Evolutionary conservation across 2,113 vertebrate genomes (phyloP).

Genomic region (Rana temporaria): DNA sequence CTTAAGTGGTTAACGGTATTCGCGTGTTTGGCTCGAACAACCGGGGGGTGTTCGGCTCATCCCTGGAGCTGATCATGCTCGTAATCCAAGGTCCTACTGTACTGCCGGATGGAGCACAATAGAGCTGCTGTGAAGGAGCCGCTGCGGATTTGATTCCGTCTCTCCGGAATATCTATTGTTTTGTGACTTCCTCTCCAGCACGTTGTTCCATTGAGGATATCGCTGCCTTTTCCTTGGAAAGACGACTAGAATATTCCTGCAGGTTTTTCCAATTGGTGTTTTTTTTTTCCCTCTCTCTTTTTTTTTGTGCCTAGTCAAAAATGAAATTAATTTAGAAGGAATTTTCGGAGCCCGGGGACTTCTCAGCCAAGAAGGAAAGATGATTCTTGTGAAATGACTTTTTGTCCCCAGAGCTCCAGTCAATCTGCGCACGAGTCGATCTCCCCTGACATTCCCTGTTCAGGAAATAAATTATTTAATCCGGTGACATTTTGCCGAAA

Average conservation of each 20-base stretch:
- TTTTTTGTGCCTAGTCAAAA: background rate
- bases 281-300: background rate
- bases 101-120: no score
- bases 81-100: no score
- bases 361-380: constrained; percentile 11
- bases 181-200: no score
- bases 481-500: constrained; percentile 28
- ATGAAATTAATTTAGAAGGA: constrained; percentile 23
- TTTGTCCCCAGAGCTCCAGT: constrained; percentile 39
- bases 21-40: no score
- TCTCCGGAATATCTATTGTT: no score
- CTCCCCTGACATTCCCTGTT: constrained; percentile 29
- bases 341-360: constrained; percentile 1
- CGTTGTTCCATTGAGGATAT: no score
- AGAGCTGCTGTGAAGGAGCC: no score
- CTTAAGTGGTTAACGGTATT: no score
- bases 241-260: background rate
- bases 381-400: constrained; percentile 32
- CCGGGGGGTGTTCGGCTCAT: no score
- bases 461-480: constrained; percentile 25
- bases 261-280: background rate
- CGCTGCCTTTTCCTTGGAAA: no score
- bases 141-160: no score
- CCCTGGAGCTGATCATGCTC: no score
- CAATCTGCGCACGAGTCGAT: constrained; percentile 29